Conservation (phyloP, 2,113 vertebrate genomes). For the Raphicerus campestris region DNA sequence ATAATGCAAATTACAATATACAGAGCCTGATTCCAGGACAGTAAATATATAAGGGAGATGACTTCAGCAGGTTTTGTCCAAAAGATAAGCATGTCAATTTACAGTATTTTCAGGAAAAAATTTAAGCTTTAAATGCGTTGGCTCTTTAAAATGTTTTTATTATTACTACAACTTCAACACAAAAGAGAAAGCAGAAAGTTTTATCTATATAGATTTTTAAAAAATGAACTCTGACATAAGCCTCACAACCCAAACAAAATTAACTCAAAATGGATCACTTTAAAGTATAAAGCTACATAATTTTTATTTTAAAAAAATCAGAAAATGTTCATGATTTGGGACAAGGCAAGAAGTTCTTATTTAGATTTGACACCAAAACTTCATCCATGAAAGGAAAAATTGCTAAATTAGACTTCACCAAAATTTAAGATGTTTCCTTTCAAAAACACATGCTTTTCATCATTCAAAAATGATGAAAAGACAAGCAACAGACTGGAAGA, state of each 20-base stretch:
- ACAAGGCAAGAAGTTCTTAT: background rate
- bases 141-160: background rate
- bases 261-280: background rate
- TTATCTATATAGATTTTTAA: background rate
- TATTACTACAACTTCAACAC: background rate
- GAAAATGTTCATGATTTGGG: background rate
- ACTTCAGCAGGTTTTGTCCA: background rate
- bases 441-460: background rate
- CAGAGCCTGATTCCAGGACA: background rate
- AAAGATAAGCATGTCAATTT: background rate
- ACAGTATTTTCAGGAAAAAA: background rate
- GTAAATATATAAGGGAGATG: background rate
- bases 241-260: background rate
- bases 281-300: background rate
- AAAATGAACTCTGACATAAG: background rate
- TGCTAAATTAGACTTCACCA: background rate
- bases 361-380: background rate
- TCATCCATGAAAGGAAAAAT: background rate
- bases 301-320: background rate
- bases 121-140: background rate
- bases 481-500: background rate
- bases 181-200: background rate
- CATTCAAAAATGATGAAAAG: background rate
- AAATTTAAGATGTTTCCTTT: background rate
- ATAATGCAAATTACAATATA: background rate